Base-by-base conservation (phyloP, 2,113 vertebrate genomes). In the Proterorhinus semilunaris region DNA sequence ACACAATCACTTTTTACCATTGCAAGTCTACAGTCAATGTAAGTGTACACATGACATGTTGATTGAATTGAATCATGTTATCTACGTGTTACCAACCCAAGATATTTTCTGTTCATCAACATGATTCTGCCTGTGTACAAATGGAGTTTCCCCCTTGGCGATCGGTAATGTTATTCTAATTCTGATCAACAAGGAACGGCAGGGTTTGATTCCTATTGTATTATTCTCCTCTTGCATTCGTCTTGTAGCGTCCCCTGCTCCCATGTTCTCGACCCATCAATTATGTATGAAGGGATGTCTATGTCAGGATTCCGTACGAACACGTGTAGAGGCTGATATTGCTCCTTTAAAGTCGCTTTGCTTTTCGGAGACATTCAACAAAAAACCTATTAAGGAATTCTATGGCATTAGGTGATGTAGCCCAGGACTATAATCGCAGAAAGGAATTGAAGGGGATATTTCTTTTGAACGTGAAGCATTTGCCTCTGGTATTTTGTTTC, bases 251-350 rank as follows among this genome's bases (percentile, higher is more conserved):
- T 68, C 66, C 74, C 67, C 79, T 61, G 72, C 72, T 62, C 71
- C 16, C 67, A 54, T 64, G 71, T 78, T 83, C 79, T 71, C 66
- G 62, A 74, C 21, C 51, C 71, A 84, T 89, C 68, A 78, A 81
- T 87, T 72, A 84, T 83, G 71, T 61, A 84, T 87, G 83, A 85
- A 46, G 75, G 74, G 69, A 74, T 17, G 51, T 44, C 66, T 3
- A 7, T 84, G 81, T 74, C 68, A 69, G 64, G 44, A 77, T 62
- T 50, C 17, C 66, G 46, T 54, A 62, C 78, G 54, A 42, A 51
- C 49, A 51, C 15, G 36, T 43, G 58, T 21, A 27, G 53, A 11
- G 2, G 53, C 27, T 5, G 27, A 36, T 36, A 36, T 36, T 36
- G 3, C 27, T 36, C 4, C 27, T 36, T 36, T 36, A 36, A 36